Evolutionary conservation across 2,888 invertebrate species (phyloP).

Genomic region (Ichneumon xanthorius): DNA sequence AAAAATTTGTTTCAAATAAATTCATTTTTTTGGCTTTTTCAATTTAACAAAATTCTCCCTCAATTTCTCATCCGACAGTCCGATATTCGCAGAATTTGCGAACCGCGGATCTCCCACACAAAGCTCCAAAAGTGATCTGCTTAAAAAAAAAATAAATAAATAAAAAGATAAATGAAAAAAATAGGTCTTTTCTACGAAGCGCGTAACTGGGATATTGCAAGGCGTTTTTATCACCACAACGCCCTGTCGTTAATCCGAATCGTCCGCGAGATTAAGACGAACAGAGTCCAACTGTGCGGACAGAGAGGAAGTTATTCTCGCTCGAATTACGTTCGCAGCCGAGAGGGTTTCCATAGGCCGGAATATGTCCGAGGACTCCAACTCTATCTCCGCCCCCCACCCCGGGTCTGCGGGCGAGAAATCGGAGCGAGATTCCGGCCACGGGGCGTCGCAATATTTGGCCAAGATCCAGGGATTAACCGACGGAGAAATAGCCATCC

Average conservation of each 20-base stretch:
- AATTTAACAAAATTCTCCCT: no score
- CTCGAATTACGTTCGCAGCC: constrained; percentile 14
- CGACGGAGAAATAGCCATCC: constrained; percentile 13
- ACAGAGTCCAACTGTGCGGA: constrained; percentile 9
- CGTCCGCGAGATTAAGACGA: constrained; percentile 70
- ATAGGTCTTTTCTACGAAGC: background rate
- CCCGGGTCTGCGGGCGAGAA: constrained; percentile 11
- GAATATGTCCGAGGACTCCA: background rate
- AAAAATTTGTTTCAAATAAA: no score
- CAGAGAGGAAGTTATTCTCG: constrained; percentile 21
- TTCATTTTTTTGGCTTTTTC: no score
- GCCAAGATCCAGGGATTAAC: constrained; percentile 52
- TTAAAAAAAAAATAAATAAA: no score
- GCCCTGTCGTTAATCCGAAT: constrained; percentile 71
- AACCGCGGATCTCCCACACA: background rate
- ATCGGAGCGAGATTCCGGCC: constrained; percentile 18
- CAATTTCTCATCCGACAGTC: background rate
- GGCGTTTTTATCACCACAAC: background rate
- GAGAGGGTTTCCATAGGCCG: constrained; percentile 13
- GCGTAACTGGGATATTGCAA: background rate
- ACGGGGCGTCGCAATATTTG: constrained; percentile 32
- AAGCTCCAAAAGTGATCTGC: no score
- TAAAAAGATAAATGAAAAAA: no score
- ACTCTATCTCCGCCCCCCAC: background rate
- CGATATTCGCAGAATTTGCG: background rate